These are phyloP conservation scores for Drosophila greeni DNA, from an alignment of 2,888 invertebrate genomes.

Conservation along the genomic window DNA sequence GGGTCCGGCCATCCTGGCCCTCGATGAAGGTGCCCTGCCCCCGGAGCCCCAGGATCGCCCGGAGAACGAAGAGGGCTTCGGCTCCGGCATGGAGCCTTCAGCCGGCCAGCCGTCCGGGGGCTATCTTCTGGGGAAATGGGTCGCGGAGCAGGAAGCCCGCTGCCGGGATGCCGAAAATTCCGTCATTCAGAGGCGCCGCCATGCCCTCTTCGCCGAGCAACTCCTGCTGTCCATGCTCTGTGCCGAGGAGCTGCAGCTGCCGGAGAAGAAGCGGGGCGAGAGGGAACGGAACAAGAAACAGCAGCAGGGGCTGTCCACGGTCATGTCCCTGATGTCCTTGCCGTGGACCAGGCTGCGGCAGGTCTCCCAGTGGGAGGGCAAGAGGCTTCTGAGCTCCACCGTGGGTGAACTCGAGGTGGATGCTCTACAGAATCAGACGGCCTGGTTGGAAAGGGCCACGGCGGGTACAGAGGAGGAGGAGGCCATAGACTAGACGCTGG, in stretches of 20 bases:
- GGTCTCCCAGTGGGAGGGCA: constrained; percentile 5
- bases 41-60: neutral
- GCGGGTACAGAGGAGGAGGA: constrained; percentile 10
- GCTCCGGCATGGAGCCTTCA: neutral
- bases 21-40: neutral
- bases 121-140: constrained; percentile 46
- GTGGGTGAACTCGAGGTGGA: neutral
- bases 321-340: constrained; percentile 38
- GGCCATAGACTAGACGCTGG: constrained; percentile 3
- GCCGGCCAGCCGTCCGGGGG: constrained; percentile 13
- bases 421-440: neutral
- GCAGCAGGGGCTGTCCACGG: constrained; percentile 17
- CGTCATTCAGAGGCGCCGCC: constrained; percentile 10
- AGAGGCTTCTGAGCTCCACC: neutral
- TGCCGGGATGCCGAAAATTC: constrained; percentile 1
- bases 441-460: neutral
- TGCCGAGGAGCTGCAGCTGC: constrained; percentile 29
- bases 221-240: constrained; percentile 56
- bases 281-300: constrained; percentile 14
- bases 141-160: constrained; percentile 28
- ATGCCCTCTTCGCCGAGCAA: constrained; percentile 51
- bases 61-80: neutral
- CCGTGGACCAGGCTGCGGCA: constrained; percentile 26
- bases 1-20: neutral
- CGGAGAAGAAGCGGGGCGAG: neutral